Percentiles rank a stretch among this genome's conserved stretches.
phyloP scores from a whole-genome alignment of 2,888 invertebrate species.

The Caenorhabditis afra region DNA sequence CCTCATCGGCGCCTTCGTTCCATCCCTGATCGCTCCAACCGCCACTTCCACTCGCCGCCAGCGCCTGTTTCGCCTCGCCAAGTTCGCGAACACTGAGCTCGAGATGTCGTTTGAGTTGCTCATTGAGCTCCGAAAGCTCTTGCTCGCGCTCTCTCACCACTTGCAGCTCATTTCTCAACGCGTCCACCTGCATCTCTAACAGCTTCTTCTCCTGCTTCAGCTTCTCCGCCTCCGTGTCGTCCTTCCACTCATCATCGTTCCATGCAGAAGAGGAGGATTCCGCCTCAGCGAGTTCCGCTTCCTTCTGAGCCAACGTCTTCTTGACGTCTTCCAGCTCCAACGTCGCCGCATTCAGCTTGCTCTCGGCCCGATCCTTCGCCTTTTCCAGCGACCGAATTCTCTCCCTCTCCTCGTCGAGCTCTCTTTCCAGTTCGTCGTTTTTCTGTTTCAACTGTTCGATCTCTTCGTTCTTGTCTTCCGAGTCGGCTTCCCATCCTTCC shows the following conservation, averaged over 20 bases:
- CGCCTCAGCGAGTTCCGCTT: constrained; percentile 3
- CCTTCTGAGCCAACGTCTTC: neutral
- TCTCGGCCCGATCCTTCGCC: neutral
- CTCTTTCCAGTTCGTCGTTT: neutral
- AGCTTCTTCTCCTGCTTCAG: constrained; percentile 30
- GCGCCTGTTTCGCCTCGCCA: constrained; percentile 3
- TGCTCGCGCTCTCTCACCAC: no score
- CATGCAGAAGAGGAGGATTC: constrained; percentile 8
- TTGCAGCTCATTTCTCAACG: constrained; percentile 12
- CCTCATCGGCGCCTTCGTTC: constrained; percentile 17
- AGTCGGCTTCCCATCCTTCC: neutral
- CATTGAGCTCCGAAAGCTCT: no score
- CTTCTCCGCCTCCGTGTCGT: constrained; percentile 36
- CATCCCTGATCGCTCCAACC: constrained; percentile 21
- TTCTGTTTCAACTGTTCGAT: constrained; percentile 8
- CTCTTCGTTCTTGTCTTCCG: neutral
- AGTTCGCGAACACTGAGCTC: no score
- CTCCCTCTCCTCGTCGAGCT: neutral
- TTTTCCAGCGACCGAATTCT: neutral
- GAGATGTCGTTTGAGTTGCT: no score
- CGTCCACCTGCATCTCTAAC: constrained; percentile 20
- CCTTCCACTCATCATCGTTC: constrained; percentile 21
- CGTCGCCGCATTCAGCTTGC: no score
- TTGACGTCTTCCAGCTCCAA: constrained; percentile 15
- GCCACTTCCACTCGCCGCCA: constrained; percentile 19